Conservation (phyloP, 2,797 vertebrate species). For the Neoniphon sammara region DNA sequence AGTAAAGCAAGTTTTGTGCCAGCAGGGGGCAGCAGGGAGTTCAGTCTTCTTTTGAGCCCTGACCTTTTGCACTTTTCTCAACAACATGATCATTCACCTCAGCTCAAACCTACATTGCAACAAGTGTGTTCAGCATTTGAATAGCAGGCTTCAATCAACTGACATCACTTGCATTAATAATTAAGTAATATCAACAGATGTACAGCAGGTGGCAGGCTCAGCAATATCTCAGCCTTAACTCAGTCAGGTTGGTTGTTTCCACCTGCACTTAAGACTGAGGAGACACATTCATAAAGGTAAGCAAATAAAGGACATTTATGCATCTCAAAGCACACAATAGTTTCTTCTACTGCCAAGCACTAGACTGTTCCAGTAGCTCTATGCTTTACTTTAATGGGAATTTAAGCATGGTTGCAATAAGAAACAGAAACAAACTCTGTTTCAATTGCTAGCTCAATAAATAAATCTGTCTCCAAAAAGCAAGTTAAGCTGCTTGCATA, state of each 20-base stretch:
- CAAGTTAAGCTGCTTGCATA: constrained; percentile 33
- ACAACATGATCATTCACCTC: constrained; percentile 35
- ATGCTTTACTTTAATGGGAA: background rate
- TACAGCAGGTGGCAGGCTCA: background rate
- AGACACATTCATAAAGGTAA: background rate
- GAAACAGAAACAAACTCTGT: constrained; percentile 4
- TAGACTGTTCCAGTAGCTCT: background rate
- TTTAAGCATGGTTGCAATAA: background rate
- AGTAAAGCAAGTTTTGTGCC: constrained; percentile 10
- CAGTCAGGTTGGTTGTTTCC: background rate
- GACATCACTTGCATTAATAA: background rate
- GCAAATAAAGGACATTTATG: too few relatives aligned
- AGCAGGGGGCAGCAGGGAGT: constrained; percentile 58
- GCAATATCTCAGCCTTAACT: background rate
- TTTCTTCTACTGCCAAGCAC: background rate
- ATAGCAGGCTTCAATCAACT: background rate
- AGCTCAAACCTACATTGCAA: constrained; percentile 23
- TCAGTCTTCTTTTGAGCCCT: background rate
- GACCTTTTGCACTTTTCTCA: background rate
- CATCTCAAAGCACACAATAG: background rate
- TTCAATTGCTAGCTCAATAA: constrained; percentile 4
- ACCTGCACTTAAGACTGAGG: background rate
- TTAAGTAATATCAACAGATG: background rate
- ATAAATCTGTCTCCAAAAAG: constrained; percentile 21
- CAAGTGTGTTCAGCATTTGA: background rate